phyloP scores from a whole-genome alignment of 2,888 invertebrate genomes.

The Drosophila macrospina region DNA sequence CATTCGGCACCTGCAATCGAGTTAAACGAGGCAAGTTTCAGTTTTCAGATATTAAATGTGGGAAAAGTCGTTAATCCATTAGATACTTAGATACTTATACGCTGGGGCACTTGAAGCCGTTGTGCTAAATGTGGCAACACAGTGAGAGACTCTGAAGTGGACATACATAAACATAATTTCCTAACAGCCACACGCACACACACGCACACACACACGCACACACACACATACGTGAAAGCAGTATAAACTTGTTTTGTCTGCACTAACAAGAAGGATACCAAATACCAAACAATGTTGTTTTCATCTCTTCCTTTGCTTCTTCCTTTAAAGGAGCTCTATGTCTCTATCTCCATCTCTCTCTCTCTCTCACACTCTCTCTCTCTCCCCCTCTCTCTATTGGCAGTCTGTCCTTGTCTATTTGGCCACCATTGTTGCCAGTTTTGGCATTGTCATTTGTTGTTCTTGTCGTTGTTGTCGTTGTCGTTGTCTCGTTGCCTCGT shows the following conservation, averaged over 20 bases:
- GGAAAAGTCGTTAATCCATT: slow-evolving; percentile 63
- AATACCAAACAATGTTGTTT: slow-evolving; percentile 70
- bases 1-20: slow-evolving; percentile 93
- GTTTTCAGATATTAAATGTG: slow-evolving; percentile 23
- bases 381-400: slow-evolving; percentile 36
- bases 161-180: slow-evolving; percentile 53
- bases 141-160: slow-evolving; percentile 49
- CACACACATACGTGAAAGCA: slow-evolving; percentile 1
- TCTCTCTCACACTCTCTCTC: slow-evolving; percentile 34
- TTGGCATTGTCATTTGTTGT: slow-evolving; percentile 58
- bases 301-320: slow-evolving; percentile 49
- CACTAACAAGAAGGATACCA: slow-evolving; percentile 68
- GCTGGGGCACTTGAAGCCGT: slow-evolving; percentile 49
- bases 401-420: slow-evolving; percentile 52
- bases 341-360: slow-evolving; percentile 13
- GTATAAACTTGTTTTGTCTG: slow-evolving; percentile 62
- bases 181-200: slow-evolving; percentile 33
- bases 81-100: slow-evolving; percentile 65
- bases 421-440: slow-evolving; percentile 67
- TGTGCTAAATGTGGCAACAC: slow-evolving; percentile 59
- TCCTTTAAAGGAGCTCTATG: not conserved
- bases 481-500: slow-evolving; percentile 51
- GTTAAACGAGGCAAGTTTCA: slow-evolving; percentile 4
- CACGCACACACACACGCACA: slow-evolving; percentile 24
- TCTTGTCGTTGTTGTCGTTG: slow-evolving; percentile 4